Evolutionary conservation across 2,797 vertebrate genomes (phyloP), one percentile per base, ranked within the genome.

Genomic region (Phoxinus dragarum): DNA sequence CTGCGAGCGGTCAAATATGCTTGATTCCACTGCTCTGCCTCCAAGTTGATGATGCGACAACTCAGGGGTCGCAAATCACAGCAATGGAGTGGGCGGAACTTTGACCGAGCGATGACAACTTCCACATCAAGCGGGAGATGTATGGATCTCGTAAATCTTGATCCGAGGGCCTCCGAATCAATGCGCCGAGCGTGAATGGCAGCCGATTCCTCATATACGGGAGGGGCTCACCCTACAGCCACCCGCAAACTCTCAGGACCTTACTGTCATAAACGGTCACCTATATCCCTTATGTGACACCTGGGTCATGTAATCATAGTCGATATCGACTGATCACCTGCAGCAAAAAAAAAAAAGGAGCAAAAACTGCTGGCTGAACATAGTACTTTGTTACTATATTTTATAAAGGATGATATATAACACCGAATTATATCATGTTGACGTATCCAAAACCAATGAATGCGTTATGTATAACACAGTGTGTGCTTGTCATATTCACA

Each of bases 141-240:
- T 92, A 95, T 93, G 90, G 91, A 86, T 23, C 82, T 80, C 90
- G 92, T 95, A 93, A 94, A 95, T 95, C 88, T 75, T 89, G 87
- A 85, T 88, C 84, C 88, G 86, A 90, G 89, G 91, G 91, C 80
- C 56, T 89, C 92, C 91, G 91, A 49, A 95, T 95, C 94, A 91
- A 95, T 95, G 93, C 78, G 86, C 89, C 89, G 89, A 90, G 52
- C 81, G 75, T 92, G 91, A 93, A 89, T 90, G 92, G 89, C 90
- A 56, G 88, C 86, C 87, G 90, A 91, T 95, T 94, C 89, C 89
- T 95, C 93, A 94, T 31, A 42, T 21, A 38, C 38, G 1, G 31
- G 12, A 80, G 47, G 21, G 1, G 16, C 49, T 17, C 80, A 81
- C 23, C n/a, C 14, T n/a, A 81, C 9, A 69, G 47, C 80, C 67